Conservation (phyloP, 2,888 invertebrate species). For the Cheilosia impressa region DNA sequence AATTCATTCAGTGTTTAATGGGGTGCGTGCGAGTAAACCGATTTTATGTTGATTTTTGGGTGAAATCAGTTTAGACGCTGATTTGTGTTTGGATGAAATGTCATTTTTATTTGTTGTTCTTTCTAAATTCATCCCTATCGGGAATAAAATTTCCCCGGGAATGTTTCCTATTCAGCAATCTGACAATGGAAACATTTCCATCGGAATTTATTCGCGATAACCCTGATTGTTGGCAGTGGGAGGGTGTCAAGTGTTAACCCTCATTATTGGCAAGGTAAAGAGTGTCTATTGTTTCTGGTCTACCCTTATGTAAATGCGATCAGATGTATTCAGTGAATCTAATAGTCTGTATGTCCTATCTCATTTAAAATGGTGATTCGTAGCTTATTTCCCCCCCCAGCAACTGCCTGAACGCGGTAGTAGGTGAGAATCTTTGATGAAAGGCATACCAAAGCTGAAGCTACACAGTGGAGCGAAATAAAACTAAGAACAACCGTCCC, state of each 20-base stretch:
- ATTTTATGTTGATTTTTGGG: slow-evolving; percentile 4
- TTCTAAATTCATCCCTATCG: no score
- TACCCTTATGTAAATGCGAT: background rate
- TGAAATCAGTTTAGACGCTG: slow-evolving; percentile 29
- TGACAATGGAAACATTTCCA: no score
- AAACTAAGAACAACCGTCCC: no score
- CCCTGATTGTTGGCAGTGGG: slow-evolving; percentile 14
- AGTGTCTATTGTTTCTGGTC: background rate
- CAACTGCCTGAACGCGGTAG: no score
- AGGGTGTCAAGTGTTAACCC: background rate
- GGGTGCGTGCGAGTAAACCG: slow-evolving; percentile 6
- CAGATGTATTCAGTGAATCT: slow-evolving; percentile 33
- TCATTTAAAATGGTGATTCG: background rate
- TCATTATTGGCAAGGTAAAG: slow-evolving; percentile 24
- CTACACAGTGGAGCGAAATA: no score
- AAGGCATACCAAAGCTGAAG: no score
- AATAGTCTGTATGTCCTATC: background rate
- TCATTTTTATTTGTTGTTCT: slow-evolving; percentile 18
- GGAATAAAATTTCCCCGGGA: no score
- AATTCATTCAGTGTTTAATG: slow-evolving; percentile 28
- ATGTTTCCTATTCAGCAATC: no score
- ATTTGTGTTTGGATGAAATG: slow-evolving; percentile 21
- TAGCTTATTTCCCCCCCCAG: no score
- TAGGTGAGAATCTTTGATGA: no score
- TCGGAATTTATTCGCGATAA: no score